phyloP scores from a whole-genome alignment of 2,888 invertebrate species.

The Metellina segmentata region DNA sequence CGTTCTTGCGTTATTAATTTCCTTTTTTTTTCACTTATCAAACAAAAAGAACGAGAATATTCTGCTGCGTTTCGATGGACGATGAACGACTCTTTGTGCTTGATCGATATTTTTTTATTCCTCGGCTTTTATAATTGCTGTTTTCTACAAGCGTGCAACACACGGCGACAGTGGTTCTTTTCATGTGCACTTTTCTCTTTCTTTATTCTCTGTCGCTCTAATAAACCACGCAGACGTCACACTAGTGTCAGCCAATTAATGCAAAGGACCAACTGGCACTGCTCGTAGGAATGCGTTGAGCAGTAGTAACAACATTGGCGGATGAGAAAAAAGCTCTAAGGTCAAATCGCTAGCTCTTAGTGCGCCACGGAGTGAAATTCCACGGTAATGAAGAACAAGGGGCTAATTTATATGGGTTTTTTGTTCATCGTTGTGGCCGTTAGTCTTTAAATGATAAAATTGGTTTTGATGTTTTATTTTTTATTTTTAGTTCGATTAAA shows the following conservation, averaged over 20 bases:
- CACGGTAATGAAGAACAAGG: conserved; percentile 39
- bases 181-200: conserved; percentile 11
- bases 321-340: conserved; percentile 19
- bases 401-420: conserved; percentile 32
- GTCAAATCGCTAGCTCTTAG: conserved; percentile 36
- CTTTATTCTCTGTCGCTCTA: conserved; percentile 23
- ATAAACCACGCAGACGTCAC: conserved; percentile 58
- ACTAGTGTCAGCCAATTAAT: conserved; percentile 56
- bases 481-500: no score
- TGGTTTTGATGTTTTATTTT: no score
- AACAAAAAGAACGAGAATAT: neutral
- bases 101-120: conserved; percentile 34
- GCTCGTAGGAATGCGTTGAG: conserved; percentile 17
- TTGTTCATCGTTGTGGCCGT: neutral
- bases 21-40: conserved; percentile 9
- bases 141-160: conserved; percentile 21
- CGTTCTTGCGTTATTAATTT: conserved; percentile 23
- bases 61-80: conserved; percentile 28
- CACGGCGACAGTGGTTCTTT: conserved; percentile 35
- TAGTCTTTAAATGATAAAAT: no score
- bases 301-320: conserved; percentile 15
- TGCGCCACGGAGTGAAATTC: conserved; percentile 36
- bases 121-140: conserved; percentile 43
- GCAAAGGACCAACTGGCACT: conserved; percentile 48
- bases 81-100: conserved; percentile 57